These are phyloP conservation scores for Solen grandis DNA, from an alignment of 1,140 invertebrate genomes.

Conservation along the genomic window DNA sequence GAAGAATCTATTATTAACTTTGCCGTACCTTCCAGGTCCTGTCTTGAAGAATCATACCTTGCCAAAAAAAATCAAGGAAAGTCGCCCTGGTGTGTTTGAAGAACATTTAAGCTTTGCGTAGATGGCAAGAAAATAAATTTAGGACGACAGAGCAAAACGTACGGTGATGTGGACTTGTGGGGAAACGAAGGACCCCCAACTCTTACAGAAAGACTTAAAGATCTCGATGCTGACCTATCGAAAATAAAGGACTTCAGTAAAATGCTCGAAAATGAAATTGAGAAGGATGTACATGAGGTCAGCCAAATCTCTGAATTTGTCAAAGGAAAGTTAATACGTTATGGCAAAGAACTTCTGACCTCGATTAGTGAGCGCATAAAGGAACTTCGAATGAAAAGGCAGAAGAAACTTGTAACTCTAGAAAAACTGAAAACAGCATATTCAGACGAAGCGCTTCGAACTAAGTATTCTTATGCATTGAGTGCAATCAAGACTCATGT, in stretches of 20 bases:
- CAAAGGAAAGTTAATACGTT: background rate
- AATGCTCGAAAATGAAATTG: background rate
- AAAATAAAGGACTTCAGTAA: background rate
- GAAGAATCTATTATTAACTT: slow-evolving; percentile 5
- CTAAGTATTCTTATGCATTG: slow-evolving; percentile 13
- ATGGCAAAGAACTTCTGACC: slow-evolving; percentile 2
- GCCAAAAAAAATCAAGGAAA: background rate
- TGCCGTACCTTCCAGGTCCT: slow-evolving; percentile 1
- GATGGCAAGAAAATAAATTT: background rate
- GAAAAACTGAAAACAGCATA: background rate
- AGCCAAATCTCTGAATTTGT: background rate
- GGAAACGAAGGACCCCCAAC: slow-evolving; percentile 6
- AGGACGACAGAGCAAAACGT: slow-evolving; percentile 12
- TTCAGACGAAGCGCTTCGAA: background rate
- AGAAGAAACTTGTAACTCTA: background rate
- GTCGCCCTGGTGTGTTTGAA: background rate
- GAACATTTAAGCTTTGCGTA: background rate
- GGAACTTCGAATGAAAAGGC: background rate
- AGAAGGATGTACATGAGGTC: background rate
- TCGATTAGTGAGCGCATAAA: background rate
- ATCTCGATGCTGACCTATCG: background rate
- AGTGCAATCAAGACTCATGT: slow-evolving; percentile 8
- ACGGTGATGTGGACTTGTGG: slow-evolving; percentile 2
- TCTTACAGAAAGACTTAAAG: slow-evolving; percentile 1
- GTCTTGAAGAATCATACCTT: background rate